Evolutionary conservation across 2,888 invertebrate species (phyloP), one percentile per base, ranked within the genome.

Genomic region (Achlya flavicornis): DNA sequence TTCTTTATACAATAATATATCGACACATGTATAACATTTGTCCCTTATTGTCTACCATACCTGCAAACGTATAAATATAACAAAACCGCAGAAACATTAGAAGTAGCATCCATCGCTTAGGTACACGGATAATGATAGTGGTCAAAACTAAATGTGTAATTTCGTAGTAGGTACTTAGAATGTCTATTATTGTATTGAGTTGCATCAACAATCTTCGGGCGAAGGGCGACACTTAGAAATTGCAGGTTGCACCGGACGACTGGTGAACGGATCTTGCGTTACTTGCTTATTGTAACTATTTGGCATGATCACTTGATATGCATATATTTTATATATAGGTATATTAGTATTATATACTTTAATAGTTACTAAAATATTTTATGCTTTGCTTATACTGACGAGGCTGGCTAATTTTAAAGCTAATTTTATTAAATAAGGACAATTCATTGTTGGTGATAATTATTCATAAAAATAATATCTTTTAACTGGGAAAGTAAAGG

Each of bases 201-300:
- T 82, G 83, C 80, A 78, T 75, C 77, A 79, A 70, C 68, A 69
- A 73, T 74, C 65, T 74, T 65, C 64, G 62, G 80, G 84, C 84
- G 87, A 88, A 89, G 88, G 88, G 79, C 86, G 76, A 71, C 74
- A 74, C 64, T 61, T 76, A 77, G 77, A 83, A 86, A 87, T 87
- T 86, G 81, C 81, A 80, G 76, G 82, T 80, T 84, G 81, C 79
- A 81, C 74, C 76, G 77, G 77, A 80, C 71, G 69, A 73, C 68
- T 69, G 69, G 80, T 75, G 81, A 82, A 74, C 79, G 81, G 82
- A 81, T 78, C 78, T 81, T 78, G 75, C 78, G 65, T 66, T 70
- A 70, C 63, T 57, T 41, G 60, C 26, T 11, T 41, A 59, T 59
- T 19, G 19, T 19, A 59, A 41, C 16, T 41, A 38, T 59, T 3